Percentiles rank a stretch among this genome's conserved stretches.
Evolutionary conservation across 2,113 vertebrate genomes (phyloP).

Genomic region (Columba livia): DNA sequence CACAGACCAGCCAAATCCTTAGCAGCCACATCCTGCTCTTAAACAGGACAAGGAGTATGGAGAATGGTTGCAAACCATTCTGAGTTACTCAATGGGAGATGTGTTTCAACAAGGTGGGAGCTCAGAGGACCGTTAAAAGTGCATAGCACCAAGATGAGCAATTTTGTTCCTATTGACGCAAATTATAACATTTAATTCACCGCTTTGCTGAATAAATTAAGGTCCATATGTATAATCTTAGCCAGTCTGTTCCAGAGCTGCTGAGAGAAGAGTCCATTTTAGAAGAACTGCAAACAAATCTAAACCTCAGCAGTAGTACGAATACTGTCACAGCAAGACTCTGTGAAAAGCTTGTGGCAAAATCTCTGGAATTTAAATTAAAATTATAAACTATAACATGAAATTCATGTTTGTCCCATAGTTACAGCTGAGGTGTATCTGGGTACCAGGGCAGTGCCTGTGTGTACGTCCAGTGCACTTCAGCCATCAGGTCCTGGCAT

Average conservation of each 20-base stretch:
- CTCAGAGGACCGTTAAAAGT: neutral
- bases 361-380: neutral
- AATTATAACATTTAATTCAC: neutral
- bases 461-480: rapidly evolving
- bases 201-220: neutral
- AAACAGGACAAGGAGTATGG: neutral
- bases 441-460: neutral
- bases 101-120: neutral
- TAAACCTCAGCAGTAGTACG: neutral
- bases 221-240: neutral
- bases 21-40: neutral
- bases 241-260: neutral
- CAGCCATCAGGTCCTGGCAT: neutral
- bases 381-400: too few species aligned
- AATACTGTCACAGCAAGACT: neutral
- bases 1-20: neutral
- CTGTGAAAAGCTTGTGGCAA: neutral
- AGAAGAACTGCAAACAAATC: neutral
- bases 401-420: neutral
- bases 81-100: neutral
- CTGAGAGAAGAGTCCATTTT: neutral
- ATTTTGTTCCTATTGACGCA: neutral
- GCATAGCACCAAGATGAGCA: neutral
- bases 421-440: neutral
- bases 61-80: neutral